Evolutionary conservation across 1,140 invertebrate species (phyloP).

Genomic region (Condylostylus longicornis): DNA sequence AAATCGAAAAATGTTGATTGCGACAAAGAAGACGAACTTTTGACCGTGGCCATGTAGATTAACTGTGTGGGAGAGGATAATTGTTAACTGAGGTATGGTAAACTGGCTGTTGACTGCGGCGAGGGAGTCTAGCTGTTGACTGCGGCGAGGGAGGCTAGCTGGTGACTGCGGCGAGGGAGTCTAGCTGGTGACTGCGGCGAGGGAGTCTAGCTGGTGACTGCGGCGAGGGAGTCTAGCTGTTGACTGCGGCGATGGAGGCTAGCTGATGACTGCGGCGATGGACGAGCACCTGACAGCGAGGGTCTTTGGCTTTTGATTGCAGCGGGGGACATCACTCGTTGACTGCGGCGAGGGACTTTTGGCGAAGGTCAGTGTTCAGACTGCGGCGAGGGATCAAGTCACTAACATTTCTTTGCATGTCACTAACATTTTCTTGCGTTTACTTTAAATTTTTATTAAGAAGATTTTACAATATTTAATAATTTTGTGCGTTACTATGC

Average conservation of each 20-base stretch:
- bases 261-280: conserved; percentile 11
- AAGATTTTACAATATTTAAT: too few relatives aligned
- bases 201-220: conserved; percentile 9
- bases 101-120: conserved; percentile 10
- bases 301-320: conserved; percentile 6
- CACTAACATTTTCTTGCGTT: too few relatives aligned
- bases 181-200: conserved; percentile 8
- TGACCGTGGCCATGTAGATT: too few relatives aligned
- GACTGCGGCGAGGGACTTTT: conserved; percentile 6
- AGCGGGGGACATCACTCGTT: conserved; percentile 11
- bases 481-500: too few relatives aligned
- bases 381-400: too few relatives aligned
- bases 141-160: conserved; percentile 8
- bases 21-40: too few relatives aligned
- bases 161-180: conserved; percentile 8
- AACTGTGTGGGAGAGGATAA: too few relatives aligned
- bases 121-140: conserved; percentile 12
- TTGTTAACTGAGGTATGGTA: conserved; percentile 20
- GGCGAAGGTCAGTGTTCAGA: too few relatives aligned
- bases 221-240: conserved; percentile 13
- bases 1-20: too few relatives aligned
- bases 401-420: too few relatives aligned
- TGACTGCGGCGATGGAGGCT: conserved; percentile 16
- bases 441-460: too few relatives aligned
- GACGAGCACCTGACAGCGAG: conserved; percentile 8